Base-by-base conservation (phyloP, 2,797 vertebrate species). In the Limnodromus scolopaceus region DNA sequence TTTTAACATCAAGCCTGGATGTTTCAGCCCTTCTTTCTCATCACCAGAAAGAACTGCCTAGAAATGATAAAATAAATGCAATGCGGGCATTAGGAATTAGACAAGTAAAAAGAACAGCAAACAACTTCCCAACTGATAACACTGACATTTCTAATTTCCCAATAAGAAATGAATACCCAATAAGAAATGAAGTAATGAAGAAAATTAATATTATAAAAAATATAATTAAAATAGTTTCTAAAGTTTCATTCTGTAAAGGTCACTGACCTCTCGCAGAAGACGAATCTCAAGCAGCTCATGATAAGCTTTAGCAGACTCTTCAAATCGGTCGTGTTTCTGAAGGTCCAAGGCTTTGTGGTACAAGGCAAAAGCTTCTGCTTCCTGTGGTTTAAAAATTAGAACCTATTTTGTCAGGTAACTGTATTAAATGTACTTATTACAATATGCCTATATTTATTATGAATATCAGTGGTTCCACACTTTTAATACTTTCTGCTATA, bases 321-420 rank as follows among this genome's bases (percentile, higher is more conserved):
- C 99, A 97, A 99, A 99, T 69, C 98, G 98, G 97, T 99, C 99
- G n/a, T 99, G 99, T 89, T 99, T 99, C 97, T 99, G 99, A 75
- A 99, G 99, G 97, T 99, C 99, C 97, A 99, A 98, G 46, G 99
- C 99, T 97, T 99, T 99, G 97, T 99, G 99, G 87, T 99, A 99
- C 53, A 99, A 97, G 89, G 99, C 99, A 98, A 99, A 99, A 6
- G 99, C 99, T 97, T 99, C 99, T 2, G 99, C 99, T 98, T 99
- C 99, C 99, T 99, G 93, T 11, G 32, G 91, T 93, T 41, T 57
- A 87, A 96, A 93, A 13, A 77, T 12, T 7, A 90, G 8, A 78
- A 69, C 7, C 13, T 27, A 28, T 71, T 81, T 77, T 51, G 58
- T 38, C 34, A 11, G 7, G 32, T 6, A 84, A 54, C 10, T 70